Evolutionary conservation across 2,888 invertebrate species (phyloP), one percentile per base, ranked within the genome.

Genomic region (Elysia crispata): DNA sequence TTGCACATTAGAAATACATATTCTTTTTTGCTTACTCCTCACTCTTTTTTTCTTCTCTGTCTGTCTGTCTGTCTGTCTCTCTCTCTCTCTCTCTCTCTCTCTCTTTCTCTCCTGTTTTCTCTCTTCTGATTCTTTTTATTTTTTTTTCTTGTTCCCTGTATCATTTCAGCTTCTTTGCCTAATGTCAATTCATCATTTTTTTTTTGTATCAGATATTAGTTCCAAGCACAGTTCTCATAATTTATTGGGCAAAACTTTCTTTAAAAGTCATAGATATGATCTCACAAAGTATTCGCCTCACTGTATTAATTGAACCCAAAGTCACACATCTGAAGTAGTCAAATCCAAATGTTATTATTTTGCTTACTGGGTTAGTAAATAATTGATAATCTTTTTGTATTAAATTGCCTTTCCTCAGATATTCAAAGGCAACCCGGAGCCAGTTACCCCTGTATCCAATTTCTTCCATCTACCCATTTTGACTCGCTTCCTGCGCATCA

Each of bases 391-490:
- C n/a, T n/a, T n/a, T n/a, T n/a, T n/a, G n/a, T n/a, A n/a, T n/a
- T n/a, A n/a, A n/a, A n/a, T n/a, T n/a, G n/a, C n/a, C 41, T 15
- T n/a, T 75, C 11, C 81, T 28, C 90, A 94, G 95, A 88, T 94
- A 41, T 96, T 97, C 93, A 94, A 95, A 85, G 97, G 96, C 0
- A 95, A 96, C 0, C 91, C 94, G 20, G 95, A 95, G 90, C 92
- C 93, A 62, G 92, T 91, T 0, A 93, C 93, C 0, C 94, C 95
- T 0, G 93, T 94, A 0, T 93, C 94, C 86, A 94, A 95, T 86
- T 93, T 95, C 87, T 95, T 97, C 83, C 92, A 94, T 33, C 93
- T 94, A 3, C 96, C 97, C 0, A 93, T 97, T 72, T 96, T 96
- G 90, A 96, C 96, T 0, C 94, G 94, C 87, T 94, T 94, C 28